Conservation (phyloP, 23 tunicate genomes). For the Corella eumyota region DNA sequence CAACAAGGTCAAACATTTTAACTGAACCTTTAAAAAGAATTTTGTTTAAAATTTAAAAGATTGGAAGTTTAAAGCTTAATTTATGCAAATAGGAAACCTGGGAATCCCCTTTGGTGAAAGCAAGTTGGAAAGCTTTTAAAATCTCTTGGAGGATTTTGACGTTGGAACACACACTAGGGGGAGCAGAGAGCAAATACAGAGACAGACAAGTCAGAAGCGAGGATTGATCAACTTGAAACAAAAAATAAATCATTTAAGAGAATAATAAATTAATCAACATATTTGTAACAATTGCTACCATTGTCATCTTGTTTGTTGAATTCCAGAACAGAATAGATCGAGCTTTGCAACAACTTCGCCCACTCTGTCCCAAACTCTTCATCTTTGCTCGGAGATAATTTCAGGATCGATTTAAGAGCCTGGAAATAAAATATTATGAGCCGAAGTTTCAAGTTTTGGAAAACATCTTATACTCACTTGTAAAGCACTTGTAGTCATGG, state of each 20-base stretch:
- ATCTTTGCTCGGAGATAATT: slow-evolving; percentile 17
- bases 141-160: slow-evolving; percentile 35
- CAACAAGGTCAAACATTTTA: slow-evolving; percentile 36
- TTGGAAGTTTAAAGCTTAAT: background rate
- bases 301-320: slow-evolving; percentile 20
- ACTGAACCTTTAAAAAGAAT: slow-evolving; percentile 18
- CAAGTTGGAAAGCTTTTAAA: slow-evolving; percentile 40
- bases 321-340: slow-evolving; percentile 56
- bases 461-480: slow-evolving; percentile 23
- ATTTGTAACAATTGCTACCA: background rate
- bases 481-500: slow-evolving; percentile 30
- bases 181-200: slow-evolving; percentile 52
- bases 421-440: too few species aligned
- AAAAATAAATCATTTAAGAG: background rate
- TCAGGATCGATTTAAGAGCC: slow-evolving; percentile 25
- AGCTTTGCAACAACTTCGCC: slow-evolving; percentile 52
- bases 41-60: background rate
- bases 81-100: slow-evolving; percentile 18
- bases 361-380: slow-evolving; percentile 34
- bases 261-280: background rate
- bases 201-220: slow-evolving; percentile 53
- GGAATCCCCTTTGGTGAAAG: slow-evolving; percentile 15
- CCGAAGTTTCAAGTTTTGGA: background rate
- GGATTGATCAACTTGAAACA: slow-evolving; percentile 9
- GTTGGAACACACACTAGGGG: slow-evolving; percentile 11